Conservation (phyloP, 2,888 invertebrate genomes). For the Dasysyrphus tricinctus region DNA sequence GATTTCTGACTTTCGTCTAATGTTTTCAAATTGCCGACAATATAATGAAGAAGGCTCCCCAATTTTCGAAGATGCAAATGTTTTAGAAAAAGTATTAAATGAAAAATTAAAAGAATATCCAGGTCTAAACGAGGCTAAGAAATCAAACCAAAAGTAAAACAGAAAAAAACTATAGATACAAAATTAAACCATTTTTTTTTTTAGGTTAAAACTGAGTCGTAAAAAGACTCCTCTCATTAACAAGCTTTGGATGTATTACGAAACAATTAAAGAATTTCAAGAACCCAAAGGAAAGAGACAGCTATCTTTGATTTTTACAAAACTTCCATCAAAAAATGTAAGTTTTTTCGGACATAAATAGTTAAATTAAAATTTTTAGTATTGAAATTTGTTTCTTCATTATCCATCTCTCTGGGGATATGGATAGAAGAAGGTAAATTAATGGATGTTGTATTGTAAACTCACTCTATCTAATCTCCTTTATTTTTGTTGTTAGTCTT, state of each 20-base stretch:
- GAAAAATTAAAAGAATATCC: slow-evolving; percentile 92
- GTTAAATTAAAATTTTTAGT: slow-evolving; percentile 15
- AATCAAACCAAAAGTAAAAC: slow-evolving; percentile 78
- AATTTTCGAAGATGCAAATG: slow-evolving; percentile 97
- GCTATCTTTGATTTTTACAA: slow-evolving; percentile 96
- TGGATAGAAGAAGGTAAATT: slow-evolving; percentile 76
- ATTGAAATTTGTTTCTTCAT: slow-evolving; percentile 56
- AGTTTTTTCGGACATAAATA: slow-evolving; percentile 77
- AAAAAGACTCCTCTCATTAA: slow-evolving; percentile 86
- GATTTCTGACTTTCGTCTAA: slow-evolving; percentile 93
- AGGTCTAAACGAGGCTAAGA: slow-evolving; percentile 84
- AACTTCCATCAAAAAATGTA: slow-evolving; percentile 94
- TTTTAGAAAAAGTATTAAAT: slow-evolving; percentile 92
- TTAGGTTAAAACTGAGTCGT: slow-evolving; percentile 81
- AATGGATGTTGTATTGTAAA: background rate
- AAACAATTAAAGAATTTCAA: slow-evolving; percentile 94
- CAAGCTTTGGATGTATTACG: slow-evolving; percentile 93
- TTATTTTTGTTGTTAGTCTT: background rate
- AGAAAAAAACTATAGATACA: background rate
- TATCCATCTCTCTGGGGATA: slow-evolving; percentile 74
- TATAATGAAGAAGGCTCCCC: slow-evolving; percentile 98
- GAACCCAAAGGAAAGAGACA: slow-evolving; percentile 93
- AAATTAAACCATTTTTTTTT: slow-evolving; percentile 23
- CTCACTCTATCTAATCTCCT: background rate
- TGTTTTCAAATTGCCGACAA: slow-evolving; percentile 98